Conservation (phyloP, 1,140 invertebrate genomes). For the Bombus cullumanus region DNA sequence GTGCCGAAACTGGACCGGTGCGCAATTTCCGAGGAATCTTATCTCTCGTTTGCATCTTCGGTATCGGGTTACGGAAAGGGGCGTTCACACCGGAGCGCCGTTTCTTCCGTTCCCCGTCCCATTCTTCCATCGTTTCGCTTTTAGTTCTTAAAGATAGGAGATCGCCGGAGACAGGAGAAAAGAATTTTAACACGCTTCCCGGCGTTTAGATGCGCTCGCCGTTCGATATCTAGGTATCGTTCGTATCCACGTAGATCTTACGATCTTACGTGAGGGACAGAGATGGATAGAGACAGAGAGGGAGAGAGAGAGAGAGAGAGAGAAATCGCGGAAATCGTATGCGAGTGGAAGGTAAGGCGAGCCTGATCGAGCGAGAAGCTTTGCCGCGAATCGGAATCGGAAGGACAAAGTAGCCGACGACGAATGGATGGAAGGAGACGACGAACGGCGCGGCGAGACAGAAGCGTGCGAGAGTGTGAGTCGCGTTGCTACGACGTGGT, state of each 20-base stretch:
- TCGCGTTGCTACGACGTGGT: conserved; percentile 68
- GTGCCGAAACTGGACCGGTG: conserved; percentile 77
- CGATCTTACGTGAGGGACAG: too few species aligned
- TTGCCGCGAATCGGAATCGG: not conserved
- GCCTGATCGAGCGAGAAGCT: too few species aligned
- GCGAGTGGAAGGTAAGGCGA: too few species aligned
- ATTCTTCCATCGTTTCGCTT: not conserved
- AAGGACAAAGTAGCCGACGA: not conserved
- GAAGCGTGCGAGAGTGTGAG: conserved; percentile 34
- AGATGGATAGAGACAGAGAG: rapidly evolving
- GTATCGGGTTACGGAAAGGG: conserved; percentile 75
- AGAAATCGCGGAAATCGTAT: too few species aligned
- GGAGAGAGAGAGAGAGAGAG: too few species aligned
- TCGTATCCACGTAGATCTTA: too few species aligned
- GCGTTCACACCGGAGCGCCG: conserved; percentile 12
- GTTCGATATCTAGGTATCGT: too few species aligned
- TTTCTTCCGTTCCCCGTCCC: not conserved
- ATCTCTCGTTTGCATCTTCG: conserved; percentile 78
- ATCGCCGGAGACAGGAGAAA: too few species aligned
- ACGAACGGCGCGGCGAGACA: not conserved
- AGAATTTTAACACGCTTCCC: too few species aligned
- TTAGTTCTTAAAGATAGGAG: too few species aligned
- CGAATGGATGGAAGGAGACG: not conserved
- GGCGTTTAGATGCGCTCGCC: too few species aligned
- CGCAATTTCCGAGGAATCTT: conserved; percentile 68